A percentile compares a stretch with the other conserved stretches of the same genome.
Evolutionary conservation across 1,140 invertebrate genomes (phyloP).

Genomic region (Drosophila ogumai): DNA sequence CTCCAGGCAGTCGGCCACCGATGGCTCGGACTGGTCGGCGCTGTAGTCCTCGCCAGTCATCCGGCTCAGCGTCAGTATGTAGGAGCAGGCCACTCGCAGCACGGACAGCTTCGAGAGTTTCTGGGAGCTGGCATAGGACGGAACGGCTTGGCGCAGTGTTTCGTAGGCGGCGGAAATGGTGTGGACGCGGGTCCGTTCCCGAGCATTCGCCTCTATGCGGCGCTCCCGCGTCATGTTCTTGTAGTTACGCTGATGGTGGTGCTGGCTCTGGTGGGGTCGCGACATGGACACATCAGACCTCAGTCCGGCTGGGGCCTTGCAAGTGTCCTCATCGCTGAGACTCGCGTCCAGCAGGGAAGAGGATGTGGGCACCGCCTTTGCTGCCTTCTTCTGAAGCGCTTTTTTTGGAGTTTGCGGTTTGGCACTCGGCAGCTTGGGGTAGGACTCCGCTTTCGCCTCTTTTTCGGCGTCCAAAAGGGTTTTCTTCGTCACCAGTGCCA

Average conservation of each 20-base stretch:
- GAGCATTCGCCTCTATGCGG: slow-evolving; percentile 96
- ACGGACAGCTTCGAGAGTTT: slow-evolving; percentile 97
- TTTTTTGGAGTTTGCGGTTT: slow-evolving; percentile 20
- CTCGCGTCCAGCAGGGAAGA: slow-evolving; percentile 31
- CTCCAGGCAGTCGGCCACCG: slow-evolving; percentile 92
- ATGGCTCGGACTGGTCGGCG: slow-evolving; percentile 85
- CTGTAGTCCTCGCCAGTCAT: slow-evolving; percentile 89
- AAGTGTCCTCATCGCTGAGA: slow-evolving; percentile 41
- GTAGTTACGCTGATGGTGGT: slow-evolving; percentile 92
- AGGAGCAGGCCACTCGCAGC: slow-evolving; percentile 94
- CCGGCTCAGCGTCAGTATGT: slow-evolving; percentile 93
- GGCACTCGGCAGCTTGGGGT: not conserved
- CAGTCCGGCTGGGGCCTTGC: slow-evolving; percentile 7
- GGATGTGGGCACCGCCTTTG: not conserved
- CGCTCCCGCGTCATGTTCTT: slow-evolving; percentile 97
- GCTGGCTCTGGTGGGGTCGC: slow-evolving; percentile 85
- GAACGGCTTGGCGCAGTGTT: slow-evolving; percentile 92
- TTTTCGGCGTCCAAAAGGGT: not conserved
- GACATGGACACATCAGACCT: slow-evolving; percentile 1
- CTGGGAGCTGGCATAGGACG: slow-evolving; percentile 96
- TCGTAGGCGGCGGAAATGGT: slow-evolving; percentile 98
- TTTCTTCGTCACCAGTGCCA: slow-evolving; percentile 69
- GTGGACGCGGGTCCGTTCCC: slow-evolving; percentile 96
- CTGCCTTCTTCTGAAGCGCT: slow-evolving; percentile 24
- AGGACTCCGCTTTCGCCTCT: not conserved